Conservation (phyloP, 2,113 vertebrate genomes). For the Rallus limicola region DNA sequence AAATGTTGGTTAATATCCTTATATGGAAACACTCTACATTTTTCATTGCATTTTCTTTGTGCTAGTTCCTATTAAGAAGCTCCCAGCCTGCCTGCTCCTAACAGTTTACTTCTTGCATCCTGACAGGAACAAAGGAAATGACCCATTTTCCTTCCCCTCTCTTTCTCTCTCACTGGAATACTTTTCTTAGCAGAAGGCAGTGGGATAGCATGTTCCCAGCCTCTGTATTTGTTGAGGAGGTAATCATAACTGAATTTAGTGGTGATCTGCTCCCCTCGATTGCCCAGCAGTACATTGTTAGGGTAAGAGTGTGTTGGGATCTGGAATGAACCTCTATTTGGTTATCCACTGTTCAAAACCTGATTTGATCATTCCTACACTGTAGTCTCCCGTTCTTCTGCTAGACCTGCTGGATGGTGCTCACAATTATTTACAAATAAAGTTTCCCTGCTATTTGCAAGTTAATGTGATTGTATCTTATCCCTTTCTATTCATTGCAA, state of each 20-base stretch:
- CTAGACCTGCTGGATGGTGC: background rate
- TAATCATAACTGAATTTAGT: background rate
- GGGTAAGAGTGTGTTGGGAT: background rate
- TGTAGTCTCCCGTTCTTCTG: background rate
- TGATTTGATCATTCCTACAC: background rate
- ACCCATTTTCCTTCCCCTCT: constrained; percentile 64
- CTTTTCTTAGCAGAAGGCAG: background rate
- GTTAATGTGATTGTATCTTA: background rate
- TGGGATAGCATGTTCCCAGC: background rate
- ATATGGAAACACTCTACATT: background rate
- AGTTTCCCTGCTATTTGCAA: background rate
- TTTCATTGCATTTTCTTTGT: background rate
- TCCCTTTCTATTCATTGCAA: background rate
- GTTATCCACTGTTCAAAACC: background rate
- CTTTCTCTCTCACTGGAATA: background rate
- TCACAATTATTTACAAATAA: background rate
- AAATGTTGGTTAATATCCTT: background rate
- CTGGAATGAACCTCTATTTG: background rate
- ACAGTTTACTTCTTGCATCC: constrained; percentile 62
- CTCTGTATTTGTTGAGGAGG: background rate
- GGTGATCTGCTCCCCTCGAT: background rate
- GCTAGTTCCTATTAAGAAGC: constrained; percentile 32
- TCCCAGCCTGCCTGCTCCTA: constrained; percentile 2
- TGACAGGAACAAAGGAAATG: constrained; percentile 67
- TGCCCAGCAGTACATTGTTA: background rate